Percentiles rank a stretch among this genome's conserved stretches.
Conservation (phyloP, 2,888 invertebrate species). For the Pandemis corylana region DNA sequence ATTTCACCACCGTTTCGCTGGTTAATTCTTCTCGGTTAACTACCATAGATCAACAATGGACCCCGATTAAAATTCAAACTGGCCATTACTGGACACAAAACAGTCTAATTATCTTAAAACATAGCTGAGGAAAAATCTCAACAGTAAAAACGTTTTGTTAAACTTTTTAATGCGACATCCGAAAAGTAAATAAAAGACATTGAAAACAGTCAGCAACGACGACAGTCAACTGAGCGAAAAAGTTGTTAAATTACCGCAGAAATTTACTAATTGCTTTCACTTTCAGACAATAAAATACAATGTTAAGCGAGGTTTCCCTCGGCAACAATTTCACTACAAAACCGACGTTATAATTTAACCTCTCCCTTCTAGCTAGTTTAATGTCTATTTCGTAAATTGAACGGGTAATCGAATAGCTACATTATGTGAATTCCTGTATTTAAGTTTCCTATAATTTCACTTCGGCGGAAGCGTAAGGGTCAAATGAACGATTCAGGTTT, state of each 20-base stretch:
- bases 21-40: slow-evolving; percentile 54
- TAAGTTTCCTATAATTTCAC: slow-evolving; percentile 30
- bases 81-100: neutral
- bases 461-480: slow-evolving; percentile 13
- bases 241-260: slow-evolving; percentile 37
- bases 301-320: slow-evolving; percentile 45
- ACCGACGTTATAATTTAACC: slow-evolving; percentile 21
- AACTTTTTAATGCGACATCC: slow-evolving; percentile 4
- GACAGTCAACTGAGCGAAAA: slow-evolving; percentile 10
- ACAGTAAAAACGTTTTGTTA: neutral
- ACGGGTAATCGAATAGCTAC: slow-evolving; percentile 20
- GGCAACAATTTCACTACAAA: slow-evolving; percentile 39
- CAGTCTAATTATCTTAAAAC: slow-evolving; percentile 9
- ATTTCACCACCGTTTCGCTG: slow-evolving; percentile 53
- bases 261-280: slow-evolving; percentile 46
- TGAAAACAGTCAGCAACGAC: neutral
- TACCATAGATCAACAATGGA: slow-evolving; percentile 17
- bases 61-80: slow-evolving; percentile 13
- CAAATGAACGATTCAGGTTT: slow-evolving; percentile 16
- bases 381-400: slow-evolving; percentile 28
- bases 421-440: slow-evolving; percentile 15
- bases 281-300: slow-evolving; percentile 45
- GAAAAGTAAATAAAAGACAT: slow-evolving; percentile 14
- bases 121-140: neutral
- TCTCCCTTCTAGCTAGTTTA: slow-evolving; percentile 19